phyloP scores from a whole-genome alignment of 2,888 invertebrate species.

The Strigamia maritima region DNA sequence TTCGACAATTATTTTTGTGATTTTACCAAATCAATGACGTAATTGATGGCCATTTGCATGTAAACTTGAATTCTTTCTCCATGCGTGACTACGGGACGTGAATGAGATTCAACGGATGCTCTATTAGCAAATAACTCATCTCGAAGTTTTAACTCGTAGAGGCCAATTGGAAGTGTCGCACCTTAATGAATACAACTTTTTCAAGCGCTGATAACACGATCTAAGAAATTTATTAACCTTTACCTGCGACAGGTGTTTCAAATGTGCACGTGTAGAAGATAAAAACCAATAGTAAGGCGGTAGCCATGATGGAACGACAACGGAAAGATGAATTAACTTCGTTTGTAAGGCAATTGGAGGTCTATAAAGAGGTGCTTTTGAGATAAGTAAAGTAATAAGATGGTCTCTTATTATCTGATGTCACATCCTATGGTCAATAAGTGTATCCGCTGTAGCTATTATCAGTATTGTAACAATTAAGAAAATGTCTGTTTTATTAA shows the following conservation, averaged over 20 bases:
- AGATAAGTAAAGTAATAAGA: background rate
- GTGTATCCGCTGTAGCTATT: background rate
- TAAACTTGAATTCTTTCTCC: background rate
- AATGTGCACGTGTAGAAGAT: background rate
- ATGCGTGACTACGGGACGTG: background rate
- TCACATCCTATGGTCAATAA: background rate
- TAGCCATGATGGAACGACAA: background rate
- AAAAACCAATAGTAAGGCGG: background rate
- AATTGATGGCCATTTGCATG: background rate
- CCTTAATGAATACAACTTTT: background rate
- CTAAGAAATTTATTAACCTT: background rate
- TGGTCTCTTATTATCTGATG: background rate
- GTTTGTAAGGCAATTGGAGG: background rate
- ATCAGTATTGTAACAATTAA: no score
- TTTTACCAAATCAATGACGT: background rate
- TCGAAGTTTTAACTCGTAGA: constrained; percentile 7
- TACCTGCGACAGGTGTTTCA: background rate
- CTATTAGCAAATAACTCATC: constrained; percentile 21
- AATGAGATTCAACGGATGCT: background rate
- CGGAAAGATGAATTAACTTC: background rate
- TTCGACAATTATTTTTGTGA: background rate
- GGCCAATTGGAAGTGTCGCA: background rate
- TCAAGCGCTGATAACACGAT: no score
- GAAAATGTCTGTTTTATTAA: no score
- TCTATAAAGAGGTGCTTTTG: background rate